Evolutionary conservation across 2,888 invertebrate genomes (phyloP).

Genomic region (Ornithoptera alexandrae): DNA sequence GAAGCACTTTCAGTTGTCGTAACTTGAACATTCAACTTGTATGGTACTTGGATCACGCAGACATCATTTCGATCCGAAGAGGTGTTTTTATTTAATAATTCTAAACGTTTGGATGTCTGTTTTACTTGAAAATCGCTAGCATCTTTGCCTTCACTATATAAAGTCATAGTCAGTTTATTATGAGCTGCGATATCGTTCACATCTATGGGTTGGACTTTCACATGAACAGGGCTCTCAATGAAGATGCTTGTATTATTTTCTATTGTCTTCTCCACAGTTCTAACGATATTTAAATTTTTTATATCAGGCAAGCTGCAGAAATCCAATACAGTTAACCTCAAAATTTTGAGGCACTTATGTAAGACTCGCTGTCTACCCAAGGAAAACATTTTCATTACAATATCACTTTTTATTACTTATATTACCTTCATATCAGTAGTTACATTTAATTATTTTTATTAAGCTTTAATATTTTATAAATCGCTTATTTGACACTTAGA

Average conservation of each 20-base stretch:
- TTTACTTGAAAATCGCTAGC: slow-evolving; percentile 72
- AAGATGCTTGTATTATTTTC: slow-evolving; percentile 72
- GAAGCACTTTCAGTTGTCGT: slow-evolving; percentile 68
- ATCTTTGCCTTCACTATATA: slow-evolving; percentile 70
- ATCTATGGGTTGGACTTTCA: slow-evolving; percentile 72
- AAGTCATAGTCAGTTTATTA: slow-evolving; percentile 68
- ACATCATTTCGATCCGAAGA: slow-evolving; percentile 66
- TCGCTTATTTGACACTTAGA: slow-evolving; percentile 51
- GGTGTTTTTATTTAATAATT: slow-evolving; percentile 68
- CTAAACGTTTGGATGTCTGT: slow-evolving; percentile 70
- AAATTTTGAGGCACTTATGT: slow-evolving; percentile 73
- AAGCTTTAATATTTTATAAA: slow-evolving; percentile 29
- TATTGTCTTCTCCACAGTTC: slow-evolving; percentile 74
- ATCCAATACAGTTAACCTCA: slow-evolving; percentile 74
- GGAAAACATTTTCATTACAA: slow-evolving; percentile 59
- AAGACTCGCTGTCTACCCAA: slow-evolving; percentile 60
- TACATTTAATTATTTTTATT: slow-evolving; percentile 45
- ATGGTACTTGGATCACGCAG: slow-evolving; percentile 73
- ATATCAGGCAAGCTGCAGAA: slow-evolving; percentile 69
- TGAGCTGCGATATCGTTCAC: slow-evolving; percentile 68
- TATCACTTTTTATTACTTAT: slow-evolving; percentile 33
- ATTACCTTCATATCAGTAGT: slow-evolving; percentile 43
- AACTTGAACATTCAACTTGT: slow-evolving; percentile 70
- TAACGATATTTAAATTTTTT: slow-evolving; percentile 67
- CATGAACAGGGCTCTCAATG: slow-evolving; percentile 76